Percentiles rank a stretch among this genome's conserved stretches.
phyloP scores from a whole-genome alignment of 2,797 vertebrate species.

The Chloroceryle amazona region DNA sequence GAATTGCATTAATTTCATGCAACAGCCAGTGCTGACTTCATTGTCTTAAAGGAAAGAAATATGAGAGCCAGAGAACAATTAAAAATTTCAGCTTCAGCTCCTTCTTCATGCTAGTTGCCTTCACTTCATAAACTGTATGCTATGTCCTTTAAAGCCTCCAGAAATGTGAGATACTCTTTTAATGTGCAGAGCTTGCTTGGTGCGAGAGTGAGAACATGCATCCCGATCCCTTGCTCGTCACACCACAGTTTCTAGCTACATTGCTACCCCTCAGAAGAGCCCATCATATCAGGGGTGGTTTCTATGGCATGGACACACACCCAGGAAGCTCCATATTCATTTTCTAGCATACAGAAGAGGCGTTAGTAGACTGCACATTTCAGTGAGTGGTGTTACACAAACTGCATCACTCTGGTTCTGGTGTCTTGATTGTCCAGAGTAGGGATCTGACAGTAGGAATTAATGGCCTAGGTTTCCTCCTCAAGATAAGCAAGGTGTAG shows the following conservation, averaged over 20 bases:
- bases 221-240: background rate
- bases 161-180: background rate
- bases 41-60: background rate
- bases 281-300: background rate
- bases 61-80: background rate
- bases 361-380: background rate
- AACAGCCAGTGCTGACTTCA: background rate
- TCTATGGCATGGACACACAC: background rate
- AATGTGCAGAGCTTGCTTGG: background rate
- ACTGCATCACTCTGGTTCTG: background rate
- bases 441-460: background rate
- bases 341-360: background rate
- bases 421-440: background rate
- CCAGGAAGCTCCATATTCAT: accelerated
- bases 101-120: background rate
- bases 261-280: background rate
- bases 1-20: background rate
- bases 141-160: background rate
- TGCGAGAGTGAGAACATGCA: background rate
- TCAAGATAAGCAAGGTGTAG: background rate
- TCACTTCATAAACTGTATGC: background rate
- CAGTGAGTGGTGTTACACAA: background rate
- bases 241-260: background rate
- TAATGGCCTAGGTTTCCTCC: background rate
- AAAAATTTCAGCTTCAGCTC: background rate